A percentile compares a stretch with the other conserved stretches of the same genome.
These are phyloP conservation scores for Lynx canadensis DNA, from an alignment of 2,113 vertebrate species.

Conservation along the genomic window DNA sequence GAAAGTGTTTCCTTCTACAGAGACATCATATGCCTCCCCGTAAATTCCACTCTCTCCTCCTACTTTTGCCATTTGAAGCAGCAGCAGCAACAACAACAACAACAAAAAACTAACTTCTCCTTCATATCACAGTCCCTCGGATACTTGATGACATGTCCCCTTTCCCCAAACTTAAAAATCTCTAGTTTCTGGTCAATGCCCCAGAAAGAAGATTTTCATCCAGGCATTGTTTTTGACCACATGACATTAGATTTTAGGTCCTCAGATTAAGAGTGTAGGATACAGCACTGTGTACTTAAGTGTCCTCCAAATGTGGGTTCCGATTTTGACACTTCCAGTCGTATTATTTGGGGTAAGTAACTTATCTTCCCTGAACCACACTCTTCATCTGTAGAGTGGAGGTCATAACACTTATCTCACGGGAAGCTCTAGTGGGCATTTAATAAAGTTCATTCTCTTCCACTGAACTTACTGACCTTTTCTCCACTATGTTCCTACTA, in stretches of 20 bases:
- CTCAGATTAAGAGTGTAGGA: not conserved
- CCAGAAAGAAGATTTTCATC: not conserved
- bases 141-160: not conserved
- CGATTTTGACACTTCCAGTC: slow-evolving; percentile 44
- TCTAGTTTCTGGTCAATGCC: not conserved
- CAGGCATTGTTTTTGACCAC: not conserved
- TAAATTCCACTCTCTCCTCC: not conserved
- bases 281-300: not conserved
- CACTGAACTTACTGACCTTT: not conserved
- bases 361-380: not conserved
- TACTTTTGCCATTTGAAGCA: not conserved
- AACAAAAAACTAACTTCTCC: not conserved
- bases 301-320: not conserved
- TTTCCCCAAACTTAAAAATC: not conserved
- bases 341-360: slow-evolving; percentile 48
- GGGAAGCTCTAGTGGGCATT: not conserved
- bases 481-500: not conserved
- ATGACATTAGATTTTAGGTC: not conserved
- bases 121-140: not conserved
- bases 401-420: not conserved
- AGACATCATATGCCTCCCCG: not conserved
- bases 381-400: not conserved
- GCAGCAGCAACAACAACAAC: not conserved
- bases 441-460: slow-evolving; percentile 12
- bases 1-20: not conserved